Percentiles rank a stretch among this genome's conserved stretches.
Evolutionary conservation across 2,888 invertebrate species (phyloP).

Genomic region (Linnaemya vulpina): DNA sequence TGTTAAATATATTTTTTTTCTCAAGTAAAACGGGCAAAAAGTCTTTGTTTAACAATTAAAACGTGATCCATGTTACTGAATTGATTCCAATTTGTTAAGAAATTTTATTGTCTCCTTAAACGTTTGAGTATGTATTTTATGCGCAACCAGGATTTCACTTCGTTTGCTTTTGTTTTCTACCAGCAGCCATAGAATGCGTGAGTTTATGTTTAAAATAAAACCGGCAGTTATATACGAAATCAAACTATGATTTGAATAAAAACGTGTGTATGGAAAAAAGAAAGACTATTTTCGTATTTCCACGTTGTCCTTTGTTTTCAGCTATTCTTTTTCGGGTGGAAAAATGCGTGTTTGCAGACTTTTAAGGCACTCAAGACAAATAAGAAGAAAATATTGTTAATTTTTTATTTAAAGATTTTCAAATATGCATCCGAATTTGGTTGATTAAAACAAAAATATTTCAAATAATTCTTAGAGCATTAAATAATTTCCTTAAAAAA

Average conservation of each 20-base stretch:
- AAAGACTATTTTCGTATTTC: not conserved
- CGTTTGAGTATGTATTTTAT: not conserved
- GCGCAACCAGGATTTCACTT: conserved; percentile 35
- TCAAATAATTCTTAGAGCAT: not conserved
- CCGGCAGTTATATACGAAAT: not conserved
- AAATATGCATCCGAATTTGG: not conserved
- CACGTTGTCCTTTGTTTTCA: conserved; percentile 15
- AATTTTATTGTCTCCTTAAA: conserved; percentile 17
- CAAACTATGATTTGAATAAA: conserved; percentile 70
- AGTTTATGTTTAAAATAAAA: conserved; percentile 38
- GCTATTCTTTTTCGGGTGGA: not conserved
- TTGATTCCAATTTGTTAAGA: conserved; percentile 74
- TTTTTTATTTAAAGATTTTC: not conserved
- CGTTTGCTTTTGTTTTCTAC: not conserved
- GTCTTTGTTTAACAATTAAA: conserved; percentile 79
- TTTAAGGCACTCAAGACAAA: conserved; percentile 36
- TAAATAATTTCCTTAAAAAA: not conserved
- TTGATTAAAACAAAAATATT: not conserved
- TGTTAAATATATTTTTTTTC: conserved; percentile 56
- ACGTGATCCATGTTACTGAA: conserved; percentile 79
- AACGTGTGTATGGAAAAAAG: conserved; percentile 58
- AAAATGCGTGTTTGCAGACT: conserved; percentile 46
- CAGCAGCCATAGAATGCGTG: conserved; percentile 59
- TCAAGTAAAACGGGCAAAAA: conserved; percentile 10
- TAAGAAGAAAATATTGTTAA: conserved; percentile 46